Base-by-base conservation (phyloP, 2,797 vertebrate genomes). In the Nyctalus aviator region DNA sequence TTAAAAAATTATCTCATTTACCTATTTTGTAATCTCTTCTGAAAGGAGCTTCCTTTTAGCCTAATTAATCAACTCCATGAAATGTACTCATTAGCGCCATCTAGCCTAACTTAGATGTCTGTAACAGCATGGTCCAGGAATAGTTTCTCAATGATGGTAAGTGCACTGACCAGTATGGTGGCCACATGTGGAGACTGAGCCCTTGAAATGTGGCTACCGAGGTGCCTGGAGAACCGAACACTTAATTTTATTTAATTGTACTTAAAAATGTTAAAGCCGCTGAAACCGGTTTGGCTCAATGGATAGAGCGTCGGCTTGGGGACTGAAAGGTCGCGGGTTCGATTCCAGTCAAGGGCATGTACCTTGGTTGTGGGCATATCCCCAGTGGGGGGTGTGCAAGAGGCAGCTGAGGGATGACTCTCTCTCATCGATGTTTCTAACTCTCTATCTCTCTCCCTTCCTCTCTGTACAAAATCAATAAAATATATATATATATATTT, bases 191-290 rank as follows among this genome's bases (percentile, higher is more conserved):
- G 72, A 76, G 27, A 46, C 4, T 0, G 8, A 41, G 17, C 18
- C 21, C 46, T 77, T 25, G 1, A 21, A 23, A 46, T 8, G 72
- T 3, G 15, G 21, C 41, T 14, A 21, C 14, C 10, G 17, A 64
- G 10, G 17, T 64, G 10, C 64, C 53, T 55, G n/a, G 7, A 79
- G 21, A 86, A 62, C 21, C 9, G 12, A 79, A 50, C 32, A 66
- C 41, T 88, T 15, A 11, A 90, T 76, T 81, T 84, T 17, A 76
- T 78, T 83, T 76, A 64, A 81, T 62, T 48, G 6, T 12, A 94
- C 35, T 53, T 85, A 50, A 84, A 88, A 44, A 41, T 78, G 50
- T 62, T 55, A 95, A 94, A 72, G 8, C n/a, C 41, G 37, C 37
- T 6, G 37, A 41, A 41, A 41, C 37, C 37, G 6, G 37, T 41